phyloP scores from a whole-genome alignment of 2,113 vertebrate genomes.

The Perca flavescens region DNA sequence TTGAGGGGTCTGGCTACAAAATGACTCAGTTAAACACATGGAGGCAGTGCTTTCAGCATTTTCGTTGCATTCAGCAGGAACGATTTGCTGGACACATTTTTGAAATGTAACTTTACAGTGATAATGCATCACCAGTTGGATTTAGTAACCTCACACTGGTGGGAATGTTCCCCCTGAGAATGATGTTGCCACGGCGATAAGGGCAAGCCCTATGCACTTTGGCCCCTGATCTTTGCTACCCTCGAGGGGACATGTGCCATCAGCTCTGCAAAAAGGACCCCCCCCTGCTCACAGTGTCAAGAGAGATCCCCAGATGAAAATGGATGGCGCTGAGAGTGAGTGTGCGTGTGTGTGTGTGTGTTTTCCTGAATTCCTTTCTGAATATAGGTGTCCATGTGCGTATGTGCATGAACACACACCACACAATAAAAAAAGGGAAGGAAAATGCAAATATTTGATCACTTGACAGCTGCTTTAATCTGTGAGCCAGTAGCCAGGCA shows the following conservation, averaged over 20 bases:
- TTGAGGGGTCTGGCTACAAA: too few species aligned
- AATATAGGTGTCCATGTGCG: slow-evolving; percentile 2
- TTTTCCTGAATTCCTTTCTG: neutral
- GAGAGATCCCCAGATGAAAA: slow-evolving; percentile 59
- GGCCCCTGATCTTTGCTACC: slow-evolving; percentile 67
- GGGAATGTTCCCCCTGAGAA: slow-evolving; percentile 69
- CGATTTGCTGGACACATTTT: neutral
- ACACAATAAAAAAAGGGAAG: slow-evolving; percentile 45
- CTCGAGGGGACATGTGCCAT: slow-evolving; percentile 57
- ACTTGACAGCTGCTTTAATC: slow-evolving; percentile 75
- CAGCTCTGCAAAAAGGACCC: slow-evolving; percentile 35
- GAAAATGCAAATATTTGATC: slow-evolving; percentile 77
- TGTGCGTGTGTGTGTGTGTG: neutral
- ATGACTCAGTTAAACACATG: neutral
- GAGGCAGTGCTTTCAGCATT: neutral
- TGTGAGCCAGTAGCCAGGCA: slow-evolving; percentile 49
- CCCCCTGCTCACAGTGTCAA: slow-evolving; percentile 37
- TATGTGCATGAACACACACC: neutral
- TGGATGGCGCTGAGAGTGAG: slow-evolving; percentile 48
- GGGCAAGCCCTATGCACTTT: slow-evolving; percentile 72
- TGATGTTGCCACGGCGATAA: slow-evolving; percentile 71
- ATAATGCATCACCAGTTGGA: slow-evolving; percentile 30
- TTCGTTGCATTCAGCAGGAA: neutral
- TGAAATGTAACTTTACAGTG: slow-evolving; percentile 24
- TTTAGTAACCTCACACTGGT: slow-evolving; percentile 57